phyloP scores from a whole-genome alignment of 2,113 vertebrate genomes.

The Ovis aries region ARS-UI_Ramb_v3.0 NC_056063.1:9835501-9836000 shows the following conservation, averaged over 20 bases:
- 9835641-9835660: background rate
- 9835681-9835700: background rate
- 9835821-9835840: background rate
- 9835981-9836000: background rate
- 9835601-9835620: slow-evolving; percentile 12
- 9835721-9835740: background rate
- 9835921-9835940: background rate
- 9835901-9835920: background rate
- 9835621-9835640: background rate
- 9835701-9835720: background rate
- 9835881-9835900: background rate
- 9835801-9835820: background rate
- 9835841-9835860: background rate
- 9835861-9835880: background rate
- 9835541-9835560: slow-evolving; percentile 12
- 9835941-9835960: background rate
- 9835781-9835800: background rate
- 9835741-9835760: background rate
- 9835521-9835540: background rate
- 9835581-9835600: background rate
- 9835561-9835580: background rate
- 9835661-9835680: background rate
- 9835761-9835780: background rate
- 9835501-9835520: slow-evolving; percentile 16
- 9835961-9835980: background rate